Conservation (phyloP, 2,888 invertebrate genomes). For the Frankliniella fusca region DNA sequence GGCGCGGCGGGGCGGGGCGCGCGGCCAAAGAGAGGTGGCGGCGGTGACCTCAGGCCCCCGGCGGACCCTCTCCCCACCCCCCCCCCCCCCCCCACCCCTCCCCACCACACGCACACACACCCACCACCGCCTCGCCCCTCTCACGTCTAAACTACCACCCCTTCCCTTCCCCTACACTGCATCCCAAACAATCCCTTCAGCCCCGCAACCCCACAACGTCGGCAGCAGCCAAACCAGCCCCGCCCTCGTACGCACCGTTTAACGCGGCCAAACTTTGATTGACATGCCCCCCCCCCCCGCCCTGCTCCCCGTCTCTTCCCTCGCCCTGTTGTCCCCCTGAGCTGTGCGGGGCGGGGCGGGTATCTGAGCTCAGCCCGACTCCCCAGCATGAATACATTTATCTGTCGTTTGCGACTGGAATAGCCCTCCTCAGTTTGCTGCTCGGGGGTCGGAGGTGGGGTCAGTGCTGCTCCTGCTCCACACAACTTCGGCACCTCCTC, state of each 20-base stretch:
- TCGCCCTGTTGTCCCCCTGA: background rate
- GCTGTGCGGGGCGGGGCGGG: background rate
- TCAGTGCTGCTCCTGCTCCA: background rate
- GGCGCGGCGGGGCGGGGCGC: background rate
- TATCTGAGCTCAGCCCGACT: background rate
- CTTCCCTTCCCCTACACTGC: background rate
- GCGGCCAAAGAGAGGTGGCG: background rate
- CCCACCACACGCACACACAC: background rate
- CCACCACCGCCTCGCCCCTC: background rate
- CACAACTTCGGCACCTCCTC: background rate
- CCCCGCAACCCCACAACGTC: too few species aligned
- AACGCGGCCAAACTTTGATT: constrained; percentile 24
- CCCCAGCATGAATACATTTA: constrained; percentile 19
- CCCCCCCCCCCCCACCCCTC: background rate
- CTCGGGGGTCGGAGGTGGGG: background rate
- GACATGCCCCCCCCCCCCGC: background rate
- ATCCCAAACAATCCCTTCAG: background rate
- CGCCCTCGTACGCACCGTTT: constrained; percentile 4
- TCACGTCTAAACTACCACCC: background rate
- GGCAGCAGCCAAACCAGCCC: background rate
- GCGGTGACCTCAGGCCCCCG: background rate
- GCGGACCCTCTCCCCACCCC: background rate
- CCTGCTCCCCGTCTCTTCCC: background rate
- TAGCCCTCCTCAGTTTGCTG: background rate
- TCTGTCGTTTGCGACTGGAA: constrained; percentile 13